Conservation (phyloP, 2,113 vertebrate genomes). For the Hippocampus zosterae region DNA sequence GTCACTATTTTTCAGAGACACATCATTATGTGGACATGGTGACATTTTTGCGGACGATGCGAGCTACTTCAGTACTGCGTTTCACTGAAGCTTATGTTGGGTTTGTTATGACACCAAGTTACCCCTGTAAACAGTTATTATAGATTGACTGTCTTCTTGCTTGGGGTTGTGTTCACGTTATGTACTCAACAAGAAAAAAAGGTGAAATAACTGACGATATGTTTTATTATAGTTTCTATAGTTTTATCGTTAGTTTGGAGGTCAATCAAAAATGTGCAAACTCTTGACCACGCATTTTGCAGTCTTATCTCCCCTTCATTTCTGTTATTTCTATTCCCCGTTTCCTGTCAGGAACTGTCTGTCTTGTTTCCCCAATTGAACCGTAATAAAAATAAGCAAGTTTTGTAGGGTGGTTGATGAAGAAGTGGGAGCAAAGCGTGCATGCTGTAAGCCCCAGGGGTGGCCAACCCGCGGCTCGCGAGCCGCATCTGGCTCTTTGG, state of each 20-base stretch:
- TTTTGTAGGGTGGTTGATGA: constrained; percentile 7
- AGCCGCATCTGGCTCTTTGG: too few species aligned
- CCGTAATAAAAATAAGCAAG: too few species aligned
- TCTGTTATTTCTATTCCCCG: too few species aligned
- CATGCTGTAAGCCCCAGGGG: neutral
- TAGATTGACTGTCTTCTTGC: too few species aligned
- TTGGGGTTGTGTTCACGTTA: too few species aligned
- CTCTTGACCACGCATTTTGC: too few species aligned
- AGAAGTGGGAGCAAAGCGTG: constrained; percentile 5
- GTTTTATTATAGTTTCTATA: too few species aligned
- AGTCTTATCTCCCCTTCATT: too few species aligned
- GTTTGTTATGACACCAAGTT: neutral
- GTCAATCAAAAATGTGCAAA: neutral
- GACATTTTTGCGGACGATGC: constrained; percentile 19
- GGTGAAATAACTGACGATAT: constrained; percentile 3
- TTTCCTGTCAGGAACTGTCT: too few species aligned
- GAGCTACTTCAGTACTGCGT: neutral
- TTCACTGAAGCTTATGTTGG: neutral
- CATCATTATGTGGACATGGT: constrained; percentile 19
- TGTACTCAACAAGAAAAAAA: too few species aligned
- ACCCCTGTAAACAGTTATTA: neutral
- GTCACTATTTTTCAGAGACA: neutral
- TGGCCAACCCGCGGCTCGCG: too few species aligned
- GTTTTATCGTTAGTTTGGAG: neutral
- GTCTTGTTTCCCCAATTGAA: too few species aligned